Evolutionary conservation across 2,113 vertebrate genomes (phyloP).

Genomic region (Ochotona curzoniae): DNA sequence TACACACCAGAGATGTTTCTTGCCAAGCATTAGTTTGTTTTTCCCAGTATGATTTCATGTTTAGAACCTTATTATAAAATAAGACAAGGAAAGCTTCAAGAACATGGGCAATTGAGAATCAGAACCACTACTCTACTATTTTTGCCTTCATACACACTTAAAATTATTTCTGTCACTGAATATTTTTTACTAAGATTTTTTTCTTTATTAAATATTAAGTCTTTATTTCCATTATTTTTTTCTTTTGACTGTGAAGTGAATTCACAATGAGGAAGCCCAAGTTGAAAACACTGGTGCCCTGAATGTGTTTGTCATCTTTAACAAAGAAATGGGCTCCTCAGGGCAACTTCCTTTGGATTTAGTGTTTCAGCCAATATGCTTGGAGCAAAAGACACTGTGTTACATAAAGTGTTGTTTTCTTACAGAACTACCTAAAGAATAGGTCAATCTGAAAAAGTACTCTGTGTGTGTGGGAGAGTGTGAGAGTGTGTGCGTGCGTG

Average conservation of each 20-base stretch:
- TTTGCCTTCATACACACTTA: background rate
- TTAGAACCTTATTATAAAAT: background rate
- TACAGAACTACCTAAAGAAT: conserved; percentile 62
- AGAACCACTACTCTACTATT: background rate
- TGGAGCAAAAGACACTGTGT: conserved; percentile 51
- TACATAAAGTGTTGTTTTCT: conserved; percentile 5
- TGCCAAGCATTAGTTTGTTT: background rate
- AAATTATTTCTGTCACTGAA: conserved; percentile 14
- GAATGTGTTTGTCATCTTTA: conserved; percentile 62
- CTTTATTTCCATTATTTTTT: conserved; percentile 10
- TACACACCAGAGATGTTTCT: background rate
- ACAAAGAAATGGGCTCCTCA: conserved; percentile 54
- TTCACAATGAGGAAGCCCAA: conserved; percentile 71
- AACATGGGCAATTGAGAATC: background rate
- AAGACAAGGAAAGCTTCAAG: background rate
- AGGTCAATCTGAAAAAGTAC: conserved; percentile 2
- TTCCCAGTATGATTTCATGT: background rate
- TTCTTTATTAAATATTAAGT: conserved; percentile 3
- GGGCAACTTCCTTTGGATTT: conserved; percentile 45
- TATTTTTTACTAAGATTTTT: conserved; percentile 38
- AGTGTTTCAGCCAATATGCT: conserved; percentile 39
- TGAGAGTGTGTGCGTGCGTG: background rate
- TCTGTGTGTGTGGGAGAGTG: background rate
- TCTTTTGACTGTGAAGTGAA: conserved; percentile 6
- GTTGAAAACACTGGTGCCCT: conserved; percentile 61